phyloP scores from a whole-genome alignment of 2,888 invertebrate genomes.

The Rotaria macrura region DNA sequence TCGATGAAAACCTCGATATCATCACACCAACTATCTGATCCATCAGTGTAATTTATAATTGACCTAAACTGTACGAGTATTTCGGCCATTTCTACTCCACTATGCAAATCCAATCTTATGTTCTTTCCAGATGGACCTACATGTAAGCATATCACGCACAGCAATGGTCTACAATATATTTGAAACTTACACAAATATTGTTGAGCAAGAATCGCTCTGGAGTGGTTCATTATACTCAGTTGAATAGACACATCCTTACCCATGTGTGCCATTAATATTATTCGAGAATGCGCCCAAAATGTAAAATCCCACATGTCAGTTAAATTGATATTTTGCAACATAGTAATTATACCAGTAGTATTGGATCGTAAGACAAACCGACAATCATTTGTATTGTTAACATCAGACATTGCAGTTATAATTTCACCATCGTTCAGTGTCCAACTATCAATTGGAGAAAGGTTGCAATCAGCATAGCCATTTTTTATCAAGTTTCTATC shows the following conservation, averaged over 20 bases:
- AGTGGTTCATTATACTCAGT: neutral
- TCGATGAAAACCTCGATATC: neutral
- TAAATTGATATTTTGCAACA: neutral
- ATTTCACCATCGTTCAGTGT: too few relatives aligned
- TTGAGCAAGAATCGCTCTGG: neutral
- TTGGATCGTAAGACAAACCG: neutral
- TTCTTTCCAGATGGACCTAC: too few relatives aligned
- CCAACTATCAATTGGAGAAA: neutral
- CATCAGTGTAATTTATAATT: too few relatives aligned
- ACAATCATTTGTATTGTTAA: neutral
- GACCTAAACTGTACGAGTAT: neutral
- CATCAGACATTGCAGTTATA: neutral
- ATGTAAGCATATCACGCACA: too few relatives aligned
- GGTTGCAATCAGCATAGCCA: neutral
- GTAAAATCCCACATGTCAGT: neutral
- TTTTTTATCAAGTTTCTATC: neutral
- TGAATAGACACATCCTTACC: neutral
- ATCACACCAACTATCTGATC: neutral
- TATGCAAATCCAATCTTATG: neutral
- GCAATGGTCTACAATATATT: too few relatives aligned
- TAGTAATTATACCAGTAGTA: neutral
- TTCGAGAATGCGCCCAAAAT: neutral
- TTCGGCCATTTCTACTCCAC: neutral
- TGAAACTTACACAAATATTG: neutral
- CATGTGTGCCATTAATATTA: neutral